Percentiles rank a stretch among this genome's conserved stretches.
These are phyloP conservation scores for Thunnus maccoyii DNA, from an alignment of 2,113 vertebrate species.

Conservation along the genomic window DNA sequence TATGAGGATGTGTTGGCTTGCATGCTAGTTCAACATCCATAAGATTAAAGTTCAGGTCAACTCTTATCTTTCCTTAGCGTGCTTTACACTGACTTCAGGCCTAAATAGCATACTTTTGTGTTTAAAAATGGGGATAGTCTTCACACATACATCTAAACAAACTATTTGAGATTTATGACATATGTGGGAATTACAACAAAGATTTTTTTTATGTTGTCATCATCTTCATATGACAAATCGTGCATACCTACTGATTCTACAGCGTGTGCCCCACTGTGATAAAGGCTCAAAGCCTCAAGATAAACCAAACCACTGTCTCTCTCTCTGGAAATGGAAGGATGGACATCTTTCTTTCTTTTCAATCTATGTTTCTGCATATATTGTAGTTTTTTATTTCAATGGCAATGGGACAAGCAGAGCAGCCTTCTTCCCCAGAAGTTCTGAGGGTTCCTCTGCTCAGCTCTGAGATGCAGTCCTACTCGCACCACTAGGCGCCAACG, in stretches of 20 bases:
- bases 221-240: too few relatives aligned
- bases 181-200: background rate
- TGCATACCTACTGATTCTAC: too few relatives aligned
- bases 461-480: too few relatives aligned
- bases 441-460: background rate
- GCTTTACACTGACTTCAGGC: background rate
- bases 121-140: background rate
- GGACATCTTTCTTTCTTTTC: background rate
- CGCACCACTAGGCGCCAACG: too few relatives aligned
- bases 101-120: background rate
- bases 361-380: too few relatives aligned
- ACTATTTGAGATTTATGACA: background rate
- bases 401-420: too few relatives aligned
- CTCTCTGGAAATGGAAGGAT: background rate
- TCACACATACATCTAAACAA: background rate
- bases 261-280: background rate
- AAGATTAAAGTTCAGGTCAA: slow-evolving; percentile 28
- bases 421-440: background rate
- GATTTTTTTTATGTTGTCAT: background rate
- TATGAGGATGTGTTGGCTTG: too few relatives aligned
- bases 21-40: slow-evolving; percentile 17
- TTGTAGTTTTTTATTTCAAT: too few relatives aligned
- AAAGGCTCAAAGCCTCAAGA: background rate
- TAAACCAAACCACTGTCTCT: background rate
- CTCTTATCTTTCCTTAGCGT: slow-evolving; percentile 22